A percentile compares a stretch with the other conserved stretches of the same genome.
These are phyloP conservation scores for Armadillidium nasatum DNA, from an alignment of 1,140 invertebrate species.

Conservation along the genomic window DNA sequence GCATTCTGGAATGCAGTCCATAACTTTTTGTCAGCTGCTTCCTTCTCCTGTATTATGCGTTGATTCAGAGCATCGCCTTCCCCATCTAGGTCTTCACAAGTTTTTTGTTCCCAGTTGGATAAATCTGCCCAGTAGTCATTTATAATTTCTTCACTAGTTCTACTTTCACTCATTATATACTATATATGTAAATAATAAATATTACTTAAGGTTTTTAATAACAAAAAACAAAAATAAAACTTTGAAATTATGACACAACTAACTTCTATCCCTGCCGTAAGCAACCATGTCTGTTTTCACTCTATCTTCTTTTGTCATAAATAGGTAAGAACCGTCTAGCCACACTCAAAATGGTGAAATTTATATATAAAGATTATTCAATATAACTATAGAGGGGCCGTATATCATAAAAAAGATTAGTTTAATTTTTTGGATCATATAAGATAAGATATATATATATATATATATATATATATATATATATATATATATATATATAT, in stretches of 20 bases:
- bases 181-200: background rate
- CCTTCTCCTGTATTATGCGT: background rate
- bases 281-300: background rate
- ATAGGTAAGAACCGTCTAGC: no score
- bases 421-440: no score
- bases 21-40: constrained; percentile 24
- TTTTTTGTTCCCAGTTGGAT: background rate
- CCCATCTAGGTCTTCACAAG: background rate
- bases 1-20: constrained; percentile 23
- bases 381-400: no score
- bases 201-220: background rate
- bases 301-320: no score
- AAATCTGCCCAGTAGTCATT: background rate
- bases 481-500: no score
- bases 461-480: no score
- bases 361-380: no score
- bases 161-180: background rate
- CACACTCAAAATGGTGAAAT: no score
- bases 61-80: background rate
- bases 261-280: background rate
- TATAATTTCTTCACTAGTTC: constrained; percentile 1
- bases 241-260: background rate
- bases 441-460: no score
- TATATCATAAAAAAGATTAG: no score
- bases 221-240: background rate